Base-by-base conservation (phyloP, 2,888 invertebrate species). In the Iphiclides podalirius region DNA sequence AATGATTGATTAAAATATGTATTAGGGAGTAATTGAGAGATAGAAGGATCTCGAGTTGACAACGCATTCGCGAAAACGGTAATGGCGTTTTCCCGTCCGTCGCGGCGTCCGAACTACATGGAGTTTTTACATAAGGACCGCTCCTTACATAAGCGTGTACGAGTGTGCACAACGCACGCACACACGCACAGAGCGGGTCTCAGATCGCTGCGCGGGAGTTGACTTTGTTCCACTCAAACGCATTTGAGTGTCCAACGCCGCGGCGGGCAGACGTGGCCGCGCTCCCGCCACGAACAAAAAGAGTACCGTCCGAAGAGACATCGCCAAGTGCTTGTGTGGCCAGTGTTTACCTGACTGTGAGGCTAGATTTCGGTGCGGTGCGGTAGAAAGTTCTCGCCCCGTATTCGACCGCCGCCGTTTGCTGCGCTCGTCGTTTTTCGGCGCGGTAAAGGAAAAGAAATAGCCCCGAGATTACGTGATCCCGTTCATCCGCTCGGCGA, bases 171-270 rank as follows among this genome's bases (percentile, higher is more conserved):
- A 67, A n/a, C n/a, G n/a, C 59, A 58, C 47, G 13, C 20, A 36
- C 46, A 59, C 53, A 59, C 57, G 55, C 36, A 33, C 55, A 58
- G 57, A 54, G 54, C 68, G 64, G 64, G 72, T 72, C 66, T 69
- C 70, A 70, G 69, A 54, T 54, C 62, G 66, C 61, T 79, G 85
- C 85, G 85, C 84, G 61, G 70, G 83, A 78, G 79, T 72, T 56
- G 70, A 58, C 49, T 62, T 58, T 74, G 88, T 88, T 89, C 88
- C 89, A 89, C 80, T 85, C 77, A 81, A 75, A 54, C 88, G 88
- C 89, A 88, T 89, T 89, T 86, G 79, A 72, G 70, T 74, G 55
- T 60, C 58, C 66, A 64, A 66, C 66, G 63, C 55, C 70, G 69
- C 39, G 59, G 66, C 59, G 71, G 52, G 55, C 75, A 72, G 70